phyloP scores from a whole-genome alignment of 2,113 vertebrate species.

The Notothenia rossii region DNA sequence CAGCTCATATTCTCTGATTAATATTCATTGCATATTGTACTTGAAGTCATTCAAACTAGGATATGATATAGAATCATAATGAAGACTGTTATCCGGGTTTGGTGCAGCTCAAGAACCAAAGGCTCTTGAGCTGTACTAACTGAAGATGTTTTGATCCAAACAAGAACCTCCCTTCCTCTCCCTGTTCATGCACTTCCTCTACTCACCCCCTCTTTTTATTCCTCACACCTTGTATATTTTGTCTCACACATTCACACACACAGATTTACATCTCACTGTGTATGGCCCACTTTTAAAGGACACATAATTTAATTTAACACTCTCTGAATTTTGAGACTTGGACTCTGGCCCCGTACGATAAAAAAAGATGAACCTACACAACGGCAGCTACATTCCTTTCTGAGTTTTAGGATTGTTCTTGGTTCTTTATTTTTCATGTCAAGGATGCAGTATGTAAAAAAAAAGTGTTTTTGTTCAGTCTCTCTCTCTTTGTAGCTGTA shows the following conservation, averaged over 20 bases:
- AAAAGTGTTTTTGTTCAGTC: constrained; percentile 86
- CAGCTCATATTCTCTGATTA: constrained; percentile 52
- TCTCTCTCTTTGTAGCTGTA: constrained; percentile 89
- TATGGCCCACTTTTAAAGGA: constrained; percentile 64
- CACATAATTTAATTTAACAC: constrained; percentile 55
- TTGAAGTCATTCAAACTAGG: constrained; percentile 76
- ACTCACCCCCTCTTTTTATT: constrained; percentile 52
- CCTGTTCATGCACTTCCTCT: constrained; percentile 66
- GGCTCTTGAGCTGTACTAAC: constrained; percentile 64
- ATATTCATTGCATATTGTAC: constrained; percentile 76
- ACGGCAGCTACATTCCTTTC: constrained; percentile 89
- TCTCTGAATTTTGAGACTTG: constrained; percentile 56
- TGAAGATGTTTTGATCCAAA: constrained; percentile 67
- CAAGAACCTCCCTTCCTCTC: constrained; percentile 52
- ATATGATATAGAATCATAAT: constrained; percentile 69
- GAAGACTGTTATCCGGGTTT: constrained; percentile 80
- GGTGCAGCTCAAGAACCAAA: constrained; percentile 70
- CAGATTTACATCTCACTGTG: constrained; percentile 60
- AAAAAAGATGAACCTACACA: constrained; percentile 67
- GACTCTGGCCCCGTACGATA: constrained; percentile 53
- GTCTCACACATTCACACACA: constrained; percentile 48
- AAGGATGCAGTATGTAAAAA: constrained; percentile 89
- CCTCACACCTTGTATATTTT: constrained; percentile 73
- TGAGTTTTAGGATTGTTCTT: constrained; percentile 84
- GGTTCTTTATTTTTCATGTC: constrained; percentile 84